Conservation (phyloP, 2,113 vertebrate genomes). For the Aphelocoma coerulescens region DNA sequence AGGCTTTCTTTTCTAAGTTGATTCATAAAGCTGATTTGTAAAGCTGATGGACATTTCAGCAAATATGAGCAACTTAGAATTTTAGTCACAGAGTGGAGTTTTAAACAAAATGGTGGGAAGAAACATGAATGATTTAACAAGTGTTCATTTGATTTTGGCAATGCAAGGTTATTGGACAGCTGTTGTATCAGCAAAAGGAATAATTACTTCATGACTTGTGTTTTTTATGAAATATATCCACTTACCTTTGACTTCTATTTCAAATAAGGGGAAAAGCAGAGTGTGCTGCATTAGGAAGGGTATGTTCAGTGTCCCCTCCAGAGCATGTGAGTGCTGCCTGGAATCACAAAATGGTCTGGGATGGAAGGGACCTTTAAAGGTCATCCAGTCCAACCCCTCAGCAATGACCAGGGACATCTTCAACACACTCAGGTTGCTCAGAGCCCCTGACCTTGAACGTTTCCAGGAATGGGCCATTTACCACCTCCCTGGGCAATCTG, state of each 20-base stretch:
- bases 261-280: not conserved
- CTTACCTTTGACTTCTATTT: not conserved
- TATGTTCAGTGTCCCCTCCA: not conserved
- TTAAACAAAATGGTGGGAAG: not conserved
- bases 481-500: not conserved
- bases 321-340: not conserved
- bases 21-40: slow-evolving; percentile 25
- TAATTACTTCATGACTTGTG: not conserved
- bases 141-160: not conserved
- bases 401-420: not conserved
- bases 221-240: not conserved
- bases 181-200: not conserved
- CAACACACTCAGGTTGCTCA: not conserved
- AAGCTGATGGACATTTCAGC: not conserved
- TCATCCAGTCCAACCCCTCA: not conserved
- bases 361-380: not conserved
- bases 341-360: not conserved
- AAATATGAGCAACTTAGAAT: not conserved
- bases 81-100: not conserved
- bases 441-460: not conserved
- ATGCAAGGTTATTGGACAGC: not conserved
- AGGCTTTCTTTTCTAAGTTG: not conserved
- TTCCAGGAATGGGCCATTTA: not conserved
- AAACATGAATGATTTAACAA: not conserved
- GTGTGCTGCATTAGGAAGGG: not conserved